A percentile compares a stretch with the other conserved stretches of the same genome.
These are phyloP conservation scores for Erpornis zantholeuca DNA, from an alignment of 2,113 vertebrate species.

Conservation along the genomic window DNA sequence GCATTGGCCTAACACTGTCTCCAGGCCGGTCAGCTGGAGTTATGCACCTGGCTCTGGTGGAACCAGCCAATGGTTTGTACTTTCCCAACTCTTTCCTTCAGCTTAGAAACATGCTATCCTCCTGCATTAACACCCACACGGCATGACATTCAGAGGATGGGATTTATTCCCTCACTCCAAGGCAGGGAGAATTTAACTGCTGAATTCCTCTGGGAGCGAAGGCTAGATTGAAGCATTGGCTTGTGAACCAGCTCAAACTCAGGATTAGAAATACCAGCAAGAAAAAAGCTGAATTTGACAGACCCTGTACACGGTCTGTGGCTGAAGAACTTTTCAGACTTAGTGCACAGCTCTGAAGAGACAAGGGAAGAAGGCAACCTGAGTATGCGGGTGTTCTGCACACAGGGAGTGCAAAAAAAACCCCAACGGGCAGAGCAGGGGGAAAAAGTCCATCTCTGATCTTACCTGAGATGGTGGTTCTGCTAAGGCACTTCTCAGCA, in stretches of 20 bases:
- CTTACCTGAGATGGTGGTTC: not conserved
- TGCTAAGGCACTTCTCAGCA: not conserved
- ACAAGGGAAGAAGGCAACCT: not conserved
- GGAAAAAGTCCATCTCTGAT: not conserved
- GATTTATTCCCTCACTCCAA: not conserved
- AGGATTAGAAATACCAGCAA: not conserved
- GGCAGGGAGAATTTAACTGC: not conserved
- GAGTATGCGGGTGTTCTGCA: not conserved
- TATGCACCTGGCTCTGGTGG: not conserved
- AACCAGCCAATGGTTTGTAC: not conserved
- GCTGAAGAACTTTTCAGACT: not conserved
- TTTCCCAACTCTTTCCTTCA: not conserved
- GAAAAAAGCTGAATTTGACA: not conserved
- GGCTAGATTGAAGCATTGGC: not conserved
- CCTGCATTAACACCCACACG: not conserved
- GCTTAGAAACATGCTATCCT: not conserved
- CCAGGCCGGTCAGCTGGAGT: not conserved
- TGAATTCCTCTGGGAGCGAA: not conserved
- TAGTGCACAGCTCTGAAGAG: not conserved
- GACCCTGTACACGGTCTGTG: not conserved
- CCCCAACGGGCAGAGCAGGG: not conserved
- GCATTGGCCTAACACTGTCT: too few relatives aligned
- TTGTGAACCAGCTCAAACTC: not conserved
- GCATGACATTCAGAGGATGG: not conserved
- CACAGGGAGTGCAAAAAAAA: not conserved